Evolutionary conservation across 2,113 vertebrate species (phyloP).

Genomic region (Telmatochromis sp.): DNA sequence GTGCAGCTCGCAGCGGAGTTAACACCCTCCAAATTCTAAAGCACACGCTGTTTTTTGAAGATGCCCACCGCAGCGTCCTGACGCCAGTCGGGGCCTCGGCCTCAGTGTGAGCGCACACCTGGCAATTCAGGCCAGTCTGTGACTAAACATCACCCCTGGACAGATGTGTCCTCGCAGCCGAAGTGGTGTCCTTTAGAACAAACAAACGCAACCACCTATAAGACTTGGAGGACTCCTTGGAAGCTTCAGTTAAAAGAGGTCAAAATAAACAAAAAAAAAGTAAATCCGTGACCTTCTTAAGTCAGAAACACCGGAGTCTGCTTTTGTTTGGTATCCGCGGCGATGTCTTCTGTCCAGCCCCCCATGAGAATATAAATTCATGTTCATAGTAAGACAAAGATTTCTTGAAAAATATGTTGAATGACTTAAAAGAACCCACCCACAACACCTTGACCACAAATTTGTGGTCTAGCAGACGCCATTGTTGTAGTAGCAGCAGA

Average conservation of each 20-base stretch:
- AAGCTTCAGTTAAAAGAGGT: not conserved
- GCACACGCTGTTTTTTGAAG: conserved; percentile 12
- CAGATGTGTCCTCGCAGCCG: conserved; percentile 34
- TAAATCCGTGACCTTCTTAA: not conserved
- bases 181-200: not conserved
- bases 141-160: conserved; percentile 35
- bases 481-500: not conserved
- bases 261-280: not conserved
- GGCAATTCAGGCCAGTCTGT: conserved; percentile 35
- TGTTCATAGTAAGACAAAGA: not conserved
- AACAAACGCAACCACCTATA: conserved; percentile 32
- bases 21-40: not conserved
- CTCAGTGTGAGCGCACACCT: conserved; percentile 49
- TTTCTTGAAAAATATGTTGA: not conserved
- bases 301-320: not conserved
- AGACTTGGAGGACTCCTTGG: not conserved
- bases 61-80: not conserved
- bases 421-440: not conserved
- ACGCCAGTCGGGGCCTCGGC: not conserved
- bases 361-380: not conserved
- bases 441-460: not conserved
- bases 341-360: not conserved
- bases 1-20: not conserved
- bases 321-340: not conserved
- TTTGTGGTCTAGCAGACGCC: not conserved